Percentiles rank a stretch among this genome's conserved stretches.
Conservation (phyloP, 1,140 invertebrate genomes). For the Megalopta genalis region DNA sequence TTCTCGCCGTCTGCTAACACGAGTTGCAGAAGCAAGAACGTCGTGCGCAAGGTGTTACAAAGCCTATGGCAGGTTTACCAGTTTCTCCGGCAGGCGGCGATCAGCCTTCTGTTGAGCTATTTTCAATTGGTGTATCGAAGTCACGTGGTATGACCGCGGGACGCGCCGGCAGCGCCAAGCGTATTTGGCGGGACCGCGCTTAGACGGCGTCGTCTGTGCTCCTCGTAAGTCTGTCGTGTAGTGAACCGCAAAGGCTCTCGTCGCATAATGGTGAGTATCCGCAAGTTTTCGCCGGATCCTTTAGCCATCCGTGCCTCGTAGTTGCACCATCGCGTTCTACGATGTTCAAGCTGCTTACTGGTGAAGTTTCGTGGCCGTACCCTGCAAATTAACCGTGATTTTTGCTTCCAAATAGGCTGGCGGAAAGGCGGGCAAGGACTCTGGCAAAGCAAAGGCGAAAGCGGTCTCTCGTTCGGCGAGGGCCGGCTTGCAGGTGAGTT, state of each 20-base stretch:
- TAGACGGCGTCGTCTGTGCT: slow-evolving; percentile 73
- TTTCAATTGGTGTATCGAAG: slow-evolving; percentile 58
- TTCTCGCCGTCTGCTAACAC: too few species aligned
- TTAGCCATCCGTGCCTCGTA: slow-evolving; percentile 65
- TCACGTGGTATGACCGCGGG: slow-evolving; percentile 70
- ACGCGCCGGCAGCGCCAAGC: slow-evolving; percentile 70
- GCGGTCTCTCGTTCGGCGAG: slow-evolving; percentile 98
- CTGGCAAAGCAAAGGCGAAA: slow-evolving; percentile 99
- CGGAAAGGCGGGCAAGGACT: slow-evolving; percentile 99
- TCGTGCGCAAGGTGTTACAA: too few species aligned
- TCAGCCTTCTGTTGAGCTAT: not conserved
- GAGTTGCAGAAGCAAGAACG: too few species aligned
- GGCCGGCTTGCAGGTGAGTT: slow-evolving; percentile 96
- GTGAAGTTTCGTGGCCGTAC: slow-evolving; percentile 76
- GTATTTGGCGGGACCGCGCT: slow-evolving; percentile 76
- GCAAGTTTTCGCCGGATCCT: slow-evolving; percentile 75
- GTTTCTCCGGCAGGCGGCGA: too few species aligned
- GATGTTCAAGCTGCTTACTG: slow-evolving; percentile 65
- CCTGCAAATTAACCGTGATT: slow-evolving; percentile 77
- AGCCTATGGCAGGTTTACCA: too few species aligned
- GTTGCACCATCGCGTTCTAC: slow-evolving; percentile 51
- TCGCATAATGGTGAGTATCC: slow-evolving; percentile 80
- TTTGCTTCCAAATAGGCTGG: slow-evolving; percentile 88
- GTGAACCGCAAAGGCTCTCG: slow-evolving; percentile 68
- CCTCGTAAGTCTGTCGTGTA: slow-evolving; percentile 65